Base-by-base conservation (phyloP, 2,888 invertebrate genomes). In the Eristalinus aeneus region DNA sequence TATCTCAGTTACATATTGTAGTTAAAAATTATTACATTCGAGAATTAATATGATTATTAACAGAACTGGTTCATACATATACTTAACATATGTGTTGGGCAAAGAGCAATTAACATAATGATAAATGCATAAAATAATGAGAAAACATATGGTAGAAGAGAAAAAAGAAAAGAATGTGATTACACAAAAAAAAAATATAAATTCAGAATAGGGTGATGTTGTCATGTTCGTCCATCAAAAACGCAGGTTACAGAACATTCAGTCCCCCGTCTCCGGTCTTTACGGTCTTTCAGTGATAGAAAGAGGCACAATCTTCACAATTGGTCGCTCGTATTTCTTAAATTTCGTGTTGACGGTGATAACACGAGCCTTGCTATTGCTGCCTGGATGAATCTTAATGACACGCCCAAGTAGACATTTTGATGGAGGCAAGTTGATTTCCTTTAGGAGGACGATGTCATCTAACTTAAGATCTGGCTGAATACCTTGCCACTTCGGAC, bases 391-490 rank as follows among this genome's bases (percentile, higher is more conserved):
- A 20, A 46, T 64, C 16, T 53, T 12, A 10, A 32, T n/a, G n/a
- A 65, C 22, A 0, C 65, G 16, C 10, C 65, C 65, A 53, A 65
- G 46, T 36, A 53, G 23, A 46, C 53, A 39, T 12, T 69, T 63
- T 12, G 69, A 27, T 5, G 77, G 58, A 11, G 71, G 78, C 5
- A 60, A 16, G 11, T 78, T 78, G 0, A 56, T 32, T 27, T 78
- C 71, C 23, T 64, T 71, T 6, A 64, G 27, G 1, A 77, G 11
- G 0, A 78, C 58, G 5, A 77, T 16, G 11, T 69, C 76, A 10
- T 22, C 54, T 0, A n/a, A n/a, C n/a, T n/a, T n/a, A n/a, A n/a
- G n/a, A n/a, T n/a, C n/a, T n/a, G n/a, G n/a, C n/a, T n/a, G n/a
- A n/a, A n/a, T n/a, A n/a, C n/a, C n/a, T n/a, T n/a, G n/a, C n/a